These are phyloP conservation scores for Dynastes hyllus DNA, from an alignment of 2,888 invertebrate genomes.

Conservation along the genomic window DNA sequence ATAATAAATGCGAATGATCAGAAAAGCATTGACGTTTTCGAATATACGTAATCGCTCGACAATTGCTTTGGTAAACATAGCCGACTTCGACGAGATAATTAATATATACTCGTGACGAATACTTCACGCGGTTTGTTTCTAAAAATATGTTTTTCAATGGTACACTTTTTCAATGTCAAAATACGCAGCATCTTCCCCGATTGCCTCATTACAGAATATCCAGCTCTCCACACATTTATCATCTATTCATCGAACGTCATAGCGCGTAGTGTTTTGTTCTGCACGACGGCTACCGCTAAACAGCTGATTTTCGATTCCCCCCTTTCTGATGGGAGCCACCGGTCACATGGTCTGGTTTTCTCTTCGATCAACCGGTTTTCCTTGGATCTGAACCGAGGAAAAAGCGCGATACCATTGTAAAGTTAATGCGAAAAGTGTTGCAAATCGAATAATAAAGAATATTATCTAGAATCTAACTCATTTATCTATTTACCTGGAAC, in stretches of 20 bases:
- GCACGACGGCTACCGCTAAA: not conserved
- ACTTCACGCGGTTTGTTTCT: not conserved
- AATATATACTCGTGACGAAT: too few species aligned
- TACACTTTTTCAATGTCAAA: constrained; percentile 3
- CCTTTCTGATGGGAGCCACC: not conserved
- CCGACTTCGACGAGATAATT: not conserved
- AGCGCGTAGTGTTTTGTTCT: not conserved
- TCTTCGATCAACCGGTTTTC: constrained; percentile 22
- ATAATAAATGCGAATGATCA: too few species aligned
- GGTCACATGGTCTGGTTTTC: constrained; percentile 3
- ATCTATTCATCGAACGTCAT: not conserved
- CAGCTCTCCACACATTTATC: not conserved
- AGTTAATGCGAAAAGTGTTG: not conserved
- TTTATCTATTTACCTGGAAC: constrained; percentile 70
- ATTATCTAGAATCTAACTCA: not conserved
- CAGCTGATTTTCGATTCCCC: constrained; percentile 26
- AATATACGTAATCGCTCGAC: too few species aligned
- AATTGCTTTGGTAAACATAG: too few species aligned
- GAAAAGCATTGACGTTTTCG: too few species aligned
- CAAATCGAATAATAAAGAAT: not conserved
- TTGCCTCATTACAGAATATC: not conserved
- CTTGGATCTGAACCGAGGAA: not conserved
- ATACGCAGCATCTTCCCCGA: too few species aligned
- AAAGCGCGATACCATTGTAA: not conserved
- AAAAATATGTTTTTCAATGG: not conserved